Percentiles rank a stretch among this genome's conserved stretches.
Conservation (phyloP, 2,113 vertebrate genomes). For the Istiophorus platypterus region DNA sequence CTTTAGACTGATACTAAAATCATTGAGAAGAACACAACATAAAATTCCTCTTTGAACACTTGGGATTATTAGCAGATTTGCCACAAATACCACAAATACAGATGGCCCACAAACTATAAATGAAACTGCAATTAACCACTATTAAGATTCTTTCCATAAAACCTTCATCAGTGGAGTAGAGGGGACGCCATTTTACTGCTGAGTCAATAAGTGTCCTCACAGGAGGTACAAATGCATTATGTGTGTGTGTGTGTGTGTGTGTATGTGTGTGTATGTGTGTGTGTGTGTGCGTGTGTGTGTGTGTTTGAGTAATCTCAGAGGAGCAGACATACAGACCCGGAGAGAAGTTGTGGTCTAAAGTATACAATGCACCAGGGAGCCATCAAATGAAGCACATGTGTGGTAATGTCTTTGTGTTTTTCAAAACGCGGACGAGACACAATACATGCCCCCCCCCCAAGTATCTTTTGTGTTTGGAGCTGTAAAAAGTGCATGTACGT, state of each 20-base stretch:
- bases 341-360: constrained; percentile 42
- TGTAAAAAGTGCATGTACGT: constrained; percentile 22
- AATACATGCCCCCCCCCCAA: neutral
- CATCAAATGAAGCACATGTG: constrained; percentile 38
- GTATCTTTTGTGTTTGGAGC: constrained; percentile 14
- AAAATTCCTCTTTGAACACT: constrained; percentile 10
- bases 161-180: constrained; percentile 26
- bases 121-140: constrained; percentile 53
- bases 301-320: constrained; percentile 23
- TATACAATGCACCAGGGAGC: constrained; percentile 63
- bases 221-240: constrained; percentile 30
- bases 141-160: constrained; percentile 64
- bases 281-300: constrained; percentile 12
- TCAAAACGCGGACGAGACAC: constrained; percentile 12
- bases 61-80: constrained; percentile 30
- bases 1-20: constrained; percentile 39
- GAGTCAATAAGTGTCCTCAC: constrained; percentile 59
- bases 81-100: constrained; percentile 45
- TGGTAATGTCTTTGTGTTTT: constrained; percentile 34
- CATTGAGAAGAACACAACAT: constrained; percentile 36
- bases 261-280: constrained; percentile 5
- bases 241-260: constrained; percentile 10
- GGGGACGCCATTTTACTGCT: constrained; percentile 59
- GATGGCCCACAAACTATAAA: constrained; percentile 42
- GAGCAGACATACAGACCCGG: constrained; percentile 25